Base-by-base conservation (phyloP, 2,797 vertebrate genomes). In the Sylvilagus floridanus region DNA sequence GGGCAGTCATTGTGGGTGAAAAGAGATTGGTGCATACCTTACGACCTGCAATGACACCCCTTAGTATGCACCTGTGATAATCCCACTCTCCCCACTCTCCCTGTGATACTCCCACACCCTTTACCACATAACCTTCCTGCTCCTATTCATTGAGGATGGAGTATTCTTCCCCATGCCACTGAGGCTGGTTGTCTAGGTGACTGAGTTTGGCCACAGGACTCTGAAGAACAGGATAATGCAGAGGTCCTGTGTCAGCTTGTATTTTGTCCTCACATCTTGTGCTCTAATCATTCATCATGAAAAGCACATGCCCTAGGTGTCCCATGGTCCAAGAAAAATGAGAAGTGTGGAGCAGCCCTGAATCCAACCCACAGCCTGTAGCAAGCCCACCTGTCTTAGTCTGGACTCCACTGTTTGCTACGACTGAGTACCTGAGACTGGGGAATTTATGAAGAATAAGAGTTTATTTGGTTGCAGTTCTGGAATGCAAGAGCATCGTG, bases 141-240 rank as follows among this genome's bases (percentile, higher is more conserved):
- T 50, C 65, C 52, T 16, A 30, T n/a, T 1, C 76, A n/a, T 17
- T 3, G 5, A 0, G 4, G 10, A 4, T 12, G 16, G 5, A 73
- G 9, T 4, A 12, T 26, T 47, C 16, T 3, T 28, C 30, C 72
- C 24, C 16, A 6, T 3, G 21, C 5, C 21, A 0, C 2, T 21
- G 4, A 16, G 26, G 17, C 1, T 21, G 37, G 32, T 4, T 26
- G 4, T 12, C 42, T 30, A 4, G 57, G 66, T 2, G 24, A 57
- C n/a, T 11, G 1, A 26, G 24, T 32, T 16, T 26, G 14, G 28
- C 78, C 8, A 0, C 28, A 30, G 63, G 11, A 28, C 32, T 28
- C 5, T 11, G 9, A 22, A 47, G 37, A 7, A 8, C 9, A 32
- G 0, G 24, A 42, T 0, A 32, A 7, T 1, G 3, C 52, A 2